Conservation (phyloP, 2,888 invertebrate genomes). For the Agrilus mali region DNA sequence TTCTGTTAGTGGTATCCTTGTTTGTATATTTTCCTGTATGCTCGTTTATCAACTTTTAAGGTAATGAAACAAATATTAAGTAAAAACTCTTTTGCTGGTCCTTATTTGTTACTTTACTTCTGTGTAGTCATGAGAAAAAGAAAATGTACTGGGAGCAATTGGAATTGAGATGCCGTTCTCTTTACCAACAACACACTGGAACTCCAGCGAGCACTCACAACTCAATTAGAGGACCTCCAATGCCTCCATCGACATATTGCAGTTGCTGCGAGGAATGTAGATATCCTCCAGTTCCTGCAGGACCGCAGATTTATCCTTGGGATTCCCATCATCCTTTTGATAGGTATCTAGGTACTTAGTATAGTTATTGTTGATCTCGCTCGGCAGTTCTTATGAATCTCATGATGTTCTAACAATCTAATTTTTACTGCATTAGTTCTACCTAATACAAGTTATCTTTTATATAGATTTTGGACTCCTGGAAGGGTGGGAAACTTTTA, state of each 20-base stretch:
- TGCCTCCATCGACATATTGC: slow-evolving; percentile 38
- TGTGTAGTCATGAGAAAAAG: slow-evolving; percentile 72
- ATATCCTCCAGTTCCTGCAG: slow-evolving; percentile 41
- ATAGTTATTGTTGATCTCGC: too few relatives aligned
- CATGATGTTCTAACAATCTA: too few relatives aligned
- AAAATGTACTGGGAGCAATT: slow-evolving; percentile 93
- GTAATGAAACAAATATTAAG: slow-evolving; percentile 28
- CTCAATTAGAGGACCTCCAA: slow-evolving; percentile 33
- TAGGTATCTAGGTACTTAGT: slow-evolving; percentile 21
- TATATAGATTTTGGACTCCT: slow-evolving; percentile 40
- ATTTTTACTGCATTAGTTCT: too few relatives aligned
- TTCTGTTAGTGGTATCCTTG: slow-evolving; percentile 78
- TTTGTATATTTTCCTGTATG: slow-evolving; percentile 88
- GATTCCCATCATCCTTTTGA: slow-evolving; percentile 35
- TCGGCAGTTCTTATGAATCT: too few relatives aligned
- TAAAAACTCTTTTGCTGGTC: background rate
- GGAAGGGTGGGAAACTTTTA: slow-evolving; percentile 69
- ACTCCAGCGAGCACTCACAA: slow-evolving; percentile 29
- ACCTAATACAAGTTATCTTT: background rate
- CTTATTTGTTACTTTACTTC: slow-evolving; percentile 1
- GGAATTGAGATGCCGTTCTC: slow-evolving; percentile 68
- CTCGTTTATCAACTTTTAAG: slow-evolving; percentile 77
- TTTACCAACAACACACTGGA: slow-evolving; percentile 48
- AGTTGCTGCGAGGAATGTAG: slow-evolving; percentile 63
- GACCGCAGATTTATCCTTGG: slow-evolving; percentile 45